Evolutionary conservation across 1,140 invertebrate genomes (phyloP), one percentile per base, ranked within the genome.

Genomic region (Drosophila miranda): DNA sequence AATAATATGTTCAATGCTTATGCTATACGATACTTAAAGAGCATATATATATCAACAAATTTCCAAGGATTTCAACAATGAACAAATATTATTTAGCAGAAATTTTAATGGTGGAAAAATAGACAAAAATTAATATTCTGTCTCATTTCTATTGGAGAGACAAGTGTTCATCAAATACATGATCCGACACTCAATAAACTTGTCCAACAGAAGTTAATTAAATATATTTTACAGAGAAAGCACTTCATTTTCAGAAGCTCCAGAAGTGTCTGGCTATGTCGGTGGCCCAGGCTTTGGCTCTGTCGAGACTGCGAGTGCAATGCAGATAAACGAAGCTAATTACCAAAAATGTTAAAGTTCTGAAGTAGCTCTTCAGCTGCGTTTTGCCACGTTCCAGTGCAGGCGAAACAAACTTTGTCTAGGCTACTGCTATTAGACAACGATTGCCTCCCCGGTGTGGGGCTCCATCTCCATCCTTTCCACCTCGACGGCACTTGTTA

Each of bases 321-420:
- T 44, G 14, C 38, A 45, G 48, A 54, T 74, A 70, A 81, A 78
- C 57, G 66, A 48, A 53, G 57, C 60, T 82, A 82, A 82, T 82
- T 82, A 75, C 26, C 49, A 58, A 72, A 73, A 52, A 26, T 46
- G 52, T 52, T 16, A 55, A 74, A 74, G 51, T 63, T 63, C 46
- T n/a, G 11, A n/a, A 23, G 45, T 48, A 41, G 28, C 44, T 45
- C 43, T 69, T 52, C 21, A 23, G 42, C 26, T 43, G 43, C 16
- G 16, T 16, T 16, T 16, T 1, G 52, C 70, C 69, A 59, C 67
- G 58, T 74, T 64, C 38, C 52, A 64, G 42, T 28, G 42, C 23
- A 44, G 11, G 4, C 41, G 53, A 55, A 42, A 53, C 34, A 63
- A 74, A 74, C 52, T 57, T 61, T 38, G 28, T 44, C 50, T 43